A percentile compares a stretch with the other conserved stretches of the same genome.
These are phyloP conservation scores for Pristiophorus japonicus DNA, from an alignment of 2,113 vertebrate species.

Conservation along the genomic window DNA sequence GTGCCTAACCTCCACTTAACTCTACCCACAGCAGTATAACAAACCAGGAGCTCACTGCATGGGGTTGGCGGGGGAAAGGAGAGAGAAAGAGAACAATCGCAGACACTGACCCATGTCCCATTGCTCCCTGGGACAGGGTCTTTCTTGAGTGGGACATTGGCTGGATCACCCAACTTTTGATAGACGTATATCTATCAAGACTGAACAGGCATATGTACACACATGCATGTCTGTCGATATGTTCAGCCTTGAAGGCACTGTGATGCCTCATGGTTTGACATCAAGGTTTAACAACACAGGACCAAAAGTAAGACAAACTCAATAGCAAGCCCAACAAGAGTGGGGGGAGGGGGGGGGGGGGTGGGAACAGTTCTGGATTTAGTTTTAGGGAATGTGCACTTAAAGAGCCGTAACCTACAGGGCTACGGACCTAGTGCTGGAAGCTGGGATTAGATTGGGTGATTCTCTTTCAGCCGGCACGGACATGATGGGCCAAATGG, in stretches of 20 bases:
- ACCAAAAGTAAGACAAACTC: background rate
- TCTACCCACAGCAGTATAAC: background rate
- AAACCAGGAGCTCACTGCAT: background rate
- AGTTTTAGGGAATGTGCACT: no score
- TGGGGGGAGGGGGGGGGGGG: no score
- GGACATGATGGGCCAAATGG: no score
- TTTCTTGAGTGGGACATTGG: background rate
- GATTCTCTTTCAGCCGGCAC: no score
- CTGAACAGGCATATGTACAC: background rate
- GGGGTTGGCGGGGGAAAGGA: no score
- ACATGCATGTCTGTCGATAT: background rate
- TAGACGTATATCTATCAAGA: background rate
- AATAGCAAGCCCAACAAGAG: no score
- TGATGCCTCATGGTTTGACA: background rate
- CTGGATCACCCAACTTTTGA: background rate
- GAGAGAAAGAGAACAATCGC: background rate
- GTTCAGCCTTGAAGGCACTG: background rate
- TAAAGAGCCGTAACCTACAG: no score
- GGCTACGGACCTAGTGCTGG: no score
- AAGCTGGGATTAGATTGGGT: no score
- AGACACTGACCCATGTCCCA: no score
- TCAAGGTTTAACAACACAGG: background rate
- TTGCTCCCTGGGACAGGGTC: background rate
- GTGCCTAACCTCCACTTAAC: background rate
- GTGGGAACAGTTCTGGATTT: no score